Conservation (phyloP, 2,888 invertebrate genomes). For the Hypomecis atomaria region DNA sequence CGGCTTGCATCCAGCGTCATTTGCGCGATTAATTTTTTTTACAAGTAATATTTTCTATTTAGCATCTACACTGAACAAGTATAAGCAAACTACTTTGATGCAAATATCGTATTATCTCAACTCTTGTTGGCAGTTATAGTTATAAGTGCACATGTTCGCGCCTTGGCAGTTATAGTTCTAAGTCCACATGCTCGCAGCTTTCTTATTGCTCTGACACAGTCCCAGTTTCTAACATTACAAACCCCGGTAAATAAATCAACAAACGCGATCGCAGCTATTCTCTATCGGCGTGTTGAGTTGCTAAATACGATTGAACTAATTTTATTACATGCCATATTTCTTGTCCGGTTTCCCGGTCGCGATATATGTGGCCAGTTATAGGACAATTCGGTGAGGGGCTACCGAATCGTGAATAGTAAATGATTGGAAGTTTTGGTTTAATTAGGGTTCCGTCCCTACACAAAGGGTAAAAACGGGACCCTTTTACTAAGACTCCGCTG, state of each 20-base stretch:
- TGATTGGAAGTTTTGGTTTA: not conserved
- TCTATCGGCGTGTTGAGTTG: conserved; percentile 29
- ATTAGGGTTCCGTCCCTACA: too few species aligned
- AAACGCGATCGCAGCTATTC: conserved; percentile 5
- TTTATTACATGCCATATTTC: conserved; percentile 32
- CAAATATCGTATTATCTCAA: too few species aligned
- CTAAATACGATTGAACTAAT: conserved; percentile 31
- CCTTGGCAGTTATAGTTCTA: too few species aligned
- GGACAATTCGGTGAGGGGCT: not conserved
- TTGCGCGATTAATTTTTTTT: too few species aligned
- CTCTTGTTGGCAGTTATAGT: too few species aligned
- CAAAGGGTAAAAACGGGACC: too few species aligned
- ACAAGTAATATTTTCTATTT: too few species aligned
- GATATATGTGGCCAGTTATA: not conserved
- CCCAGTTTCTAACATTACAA: conserved; percentile 8
- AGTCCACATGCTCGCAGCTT: not conserved
- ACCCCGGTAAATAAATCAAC: conserved; percentile 23
- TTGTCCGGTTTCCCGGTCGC: conserved; percentile 22
- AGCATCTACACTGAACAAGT: too few species aligned
- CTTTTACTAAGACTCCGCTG: too few species aligned
- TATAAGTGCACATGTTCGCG: too few species aligned
- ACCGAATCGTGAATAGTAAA: not conserved
- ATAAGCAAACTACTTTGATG: too few species aligned
- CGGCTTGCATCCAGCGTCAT: too few species aligned
- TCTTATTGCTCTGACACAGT: conserved; percentile 7